These are phyloP conservation scores for Melinopterus prodromus DNA, from an alignment of 2,888 invertebrate species.

Conservation along the genomic window DNA sequence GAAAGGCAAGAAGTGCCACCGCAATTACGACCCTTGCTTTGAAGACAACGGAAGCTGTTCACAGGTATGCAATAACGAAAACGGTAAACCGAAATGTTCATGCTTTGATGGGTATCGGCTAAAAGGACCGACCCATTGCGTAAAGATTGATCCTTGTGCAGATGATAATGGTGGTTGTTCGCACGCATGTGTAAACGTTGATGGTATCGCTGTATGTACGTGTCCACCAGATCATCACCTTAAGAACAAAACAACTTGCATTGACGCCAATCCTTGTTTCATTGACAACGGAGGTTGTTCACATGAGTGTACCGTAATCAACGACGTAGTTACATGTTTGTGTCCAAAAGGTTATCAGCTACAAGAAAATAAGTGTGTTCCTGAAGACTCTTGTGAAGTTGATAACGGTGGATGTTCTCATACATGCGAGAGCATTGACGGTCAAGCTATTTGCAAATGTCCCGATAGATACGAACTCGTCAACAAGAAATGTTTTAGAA, in stretches of 20 bases:
- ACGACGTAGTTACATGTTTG: constrained; percentile 57
- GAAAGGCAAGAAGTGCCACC: constrained; percentile 50
- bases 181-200: constrained; percentile 59
- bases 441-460: constrained; percentile 66
- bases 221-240: constrained; percentile 53
- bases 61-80: constrained; percentile 60
- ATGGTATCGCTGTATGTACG: constrained; percentile 39
- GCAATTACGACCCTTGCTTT: constrained; percentile 60
- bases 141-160: constrained; percentile 50
- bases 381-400: constrained; percentile 55
- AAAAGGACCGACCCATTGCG: constrained; percentile 60
- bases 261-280: constrained; percentile 60
- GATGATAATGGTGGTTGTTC: constrained; percentile 67
- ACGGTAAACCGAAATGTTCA: constrained; percentile 65
- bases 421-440: constrained; percentile 56
- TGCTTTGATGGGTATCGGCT: constrained; percentile 54
- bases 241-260: constrained; percentile 53
- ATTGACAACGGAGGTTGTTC: constrained; percentile 56
- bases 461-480: constrained; percentile 61
- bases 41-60: constrained; percentile 62
- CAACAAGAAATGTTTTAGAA: constrained; percentile 56
- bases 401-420: constrained; percentile 67
- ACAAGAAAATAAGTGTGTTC: constrained; percentile 33
- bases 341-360: constrained; percentile 34
- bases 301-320: constrained; percentile 52